Base-by-base conservation (phyloP, 2,888 invertebrate genomes). In the Scaptomyza reducta region DNA sequence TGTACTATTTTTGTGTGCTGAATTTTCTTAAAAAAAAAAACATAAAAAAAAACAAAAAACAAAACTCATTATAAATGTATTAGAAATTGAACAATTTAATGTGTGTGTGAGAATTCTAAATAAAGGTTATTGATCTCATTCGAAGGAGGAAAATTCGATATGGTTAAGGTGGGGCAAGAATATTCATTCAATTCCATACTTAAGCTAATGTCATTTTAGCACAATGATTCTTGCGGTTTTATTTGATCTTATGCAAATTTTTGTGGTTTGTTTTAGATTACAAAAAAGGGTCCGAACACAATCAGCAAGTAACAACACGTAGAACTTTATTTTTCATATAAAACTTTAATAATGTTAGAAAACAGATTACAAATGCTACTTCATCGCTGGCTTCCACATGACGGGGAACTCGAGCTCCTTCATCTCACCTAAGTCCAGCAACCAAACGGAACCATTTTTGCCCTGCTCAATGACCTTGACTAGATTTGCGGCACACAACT, bases 371-470 rank as follows among this genome's bases (percentile, higher is more conserved):
- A 31, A 10, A 14, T 16, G 9, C 13, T 54, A 6, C 13, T 69
- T 25, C 6, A 83, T 9, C 2, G 61, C 64, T 10, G 89, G 71
- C 10, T 31, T 70, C 89, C 89, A 90, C 45, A 89, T 69, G 2
- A 61, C 60, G 0, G 82, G 80, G 16, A 87, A 75, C 0, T 84
- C 63, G 2, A 90, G 58, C 25, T 87, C 79, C 9, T 75, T 57
- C 14, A 87, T 57, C 44, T 87, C 77, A 0, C 87, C 89, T 11
- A 81, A 14, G n/a, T 90, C 89, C 46, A 89, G 51, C 31, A 89
- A 56, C 78, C 90, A 89, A n/a, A 87, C 76, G 0, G 82, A 75
- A 14, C 85, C 90, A 70, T 89, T 91, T 57, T 88, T 74, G 14
- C 74, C 87, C 13, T 59, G 60, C 54, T 91, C 87, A 3, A 89